These are phyloP conservation scores for Myrmecophaga tridactyla DNA, from an alignment of 2,113 vertebrate species.

Conservation along the genomic window DNA sequence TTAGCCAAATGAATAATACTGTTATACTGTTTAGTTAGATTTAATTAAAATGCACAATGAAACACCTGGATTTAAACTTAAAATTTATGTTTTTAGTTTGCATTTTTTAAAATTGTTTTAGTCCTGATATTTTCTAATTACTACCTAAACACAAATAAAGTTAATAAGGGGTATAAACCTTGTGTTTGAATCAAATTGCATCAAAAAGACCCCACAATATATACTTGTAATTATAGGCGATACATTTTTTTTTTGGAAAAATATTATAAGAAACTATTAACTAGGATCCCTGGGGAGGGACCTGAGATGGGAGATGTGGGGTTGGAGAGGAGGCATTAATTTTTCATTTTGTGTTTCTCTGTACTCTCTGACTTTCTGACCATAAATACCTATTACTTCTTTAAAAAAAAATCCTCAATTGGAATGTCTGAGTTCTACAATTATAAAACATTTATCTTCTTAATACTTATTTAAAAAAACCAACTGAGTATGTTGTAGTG, in stretches of 20 bases:
- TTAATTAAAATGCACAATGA: not conserved
- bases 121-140: not conserved
- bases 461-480: not conserved
- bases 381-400: not conserved
- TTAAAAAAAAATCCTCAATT: not conserved
- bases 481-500: not conserved
- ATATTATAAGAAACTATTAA: not conserved
- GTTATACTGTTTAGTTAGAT: not conserved
- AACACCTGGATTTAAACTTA: not conserved
- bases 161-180: not conserved
- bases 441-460: not conserved
- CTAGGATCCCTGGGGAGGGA: not conserved
- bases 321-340: no score
- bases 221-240: not conserved
- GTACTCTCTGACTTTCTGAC: not conserved
- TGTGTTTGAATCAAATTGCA: not conserved
- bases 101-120: not conserved
- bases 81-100: not conserved
- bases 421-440: not conserved
- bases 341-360: not conserved
- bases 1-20: not conserved
- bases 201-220: not conserved
- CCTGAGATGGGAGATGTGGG: not conserved
- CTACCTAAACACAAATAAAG: not conserved
- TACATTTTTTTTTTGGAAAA: slow-evolving; percentile 17